Evolutionary conservation across 2,888 invertebrate genomes (phyloP).

Genomic region (Pecten maximus): DNA sequence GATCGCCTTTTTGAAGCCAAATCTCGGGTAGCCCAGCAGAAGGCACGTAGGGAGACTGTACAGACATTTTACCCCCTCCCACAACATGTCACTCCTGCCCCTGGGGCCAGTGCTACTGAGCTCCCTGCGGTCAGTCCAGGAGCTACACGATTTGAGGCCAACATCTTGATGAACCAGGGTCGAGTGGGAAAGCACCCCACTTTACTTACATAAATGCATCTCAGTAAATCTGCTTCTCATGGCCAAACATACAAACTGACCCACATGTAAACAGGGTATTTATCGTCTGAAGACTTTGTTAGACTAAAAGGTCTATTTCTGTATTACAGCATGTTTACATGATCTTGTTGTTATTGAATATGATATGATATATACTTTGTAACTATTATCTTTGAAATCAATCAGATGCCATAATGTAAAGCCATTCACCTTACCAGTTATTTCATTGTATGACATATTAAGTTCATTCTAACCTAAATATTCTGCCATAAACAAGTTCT

Average conservation of each 20-base stretch:
- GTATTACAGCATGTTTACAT: background rate
- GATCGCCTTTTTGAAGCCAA: conserved; percentile 77
- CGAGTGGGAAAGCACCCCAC: conserved; percentile 72
- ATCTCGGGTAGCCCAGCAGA: conserved; percentile 76
- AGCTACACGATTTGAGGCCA: conserved; percentile 68
- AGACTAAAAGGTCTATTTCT: background rate
- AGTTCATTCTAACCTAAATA: background rate
- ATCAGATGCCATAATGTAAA: background rate
- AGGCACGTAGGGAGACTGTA: conserved; percentile 70
- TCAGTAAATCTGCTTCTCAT: no score
- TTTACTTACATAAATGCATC: conserved; percentile 55
- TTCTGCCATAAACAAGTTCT: background rate
- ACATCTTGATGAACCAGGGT: conserved; percentile 64
- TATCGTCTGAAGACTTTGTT: background rate
- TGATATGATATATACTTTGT: background rate
- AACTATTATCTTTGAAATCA: background rate
- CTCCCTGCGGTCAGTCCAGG: conserved; percentile 63
- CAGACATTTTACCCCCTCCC: conserved; percentile 75
- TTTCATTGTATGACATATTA: background rate
- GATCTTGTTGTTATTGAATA: background rate
- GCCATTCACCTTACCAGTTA: background rate
- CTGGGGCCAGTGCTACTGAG: conserved; percentile 51
- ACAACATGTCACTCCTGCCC: conserved; percentile 63
- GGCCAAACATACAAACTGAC: no score
- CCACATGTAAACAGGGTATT: conserved; percentile 3